Percentiles rank a stretch among this genome's conserved stretches.
Evolutionary conservation across 2,797 vertebrate species (phyloP).

Genomic region (Nasua narica): DNA sequence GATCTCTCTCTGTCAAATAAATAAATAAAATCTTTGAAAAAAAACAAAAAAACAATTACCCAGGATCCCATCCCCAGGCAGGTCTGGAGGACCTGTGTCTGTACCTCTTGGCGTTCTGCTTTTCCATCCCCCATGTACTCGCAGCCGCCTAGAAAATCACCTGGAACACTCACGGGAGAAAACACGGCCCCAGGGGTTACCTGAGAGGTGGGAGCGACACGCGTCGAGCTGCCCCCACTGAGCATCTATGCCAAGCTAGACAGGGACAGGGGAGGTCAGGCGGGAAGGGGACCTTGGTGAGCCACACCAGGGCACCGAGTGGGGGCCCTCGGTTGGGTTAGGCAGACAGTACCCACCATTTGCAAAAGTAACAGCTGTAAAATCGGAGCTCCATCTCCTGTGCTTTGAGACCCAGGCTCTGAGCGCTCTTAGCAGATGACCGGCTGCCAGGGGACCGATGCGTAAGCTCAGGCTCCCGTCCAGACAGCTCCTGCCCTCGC

Average conservation of each 20-base stretch:
- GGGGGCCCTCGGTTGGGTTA: background rate
- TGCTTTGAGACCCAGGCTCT: background rate
- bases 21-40: too few species aligned
- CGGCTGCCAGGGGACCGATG: background rate
- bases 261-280: too few species aligned
- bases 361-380: background rate
- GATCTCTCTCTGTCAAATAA: too few species aligned
- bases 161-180: background rate
- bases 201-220: background rate
- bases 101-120: background rate
- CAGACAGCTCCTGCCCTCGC: background rate
- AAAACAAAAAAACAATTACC: too few species aligned
- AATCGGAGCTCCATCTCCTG: background rate
- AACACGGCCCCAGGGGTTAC: too few species aligned
- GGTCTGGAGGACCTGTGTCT: fast-evolving
- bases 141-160: fast-evolving
- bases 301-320: background rate
- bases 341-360: fast-evolving
- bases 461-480: fast-evolving
- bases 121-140: fast-evolving
- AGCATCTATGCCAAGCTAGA: too few species aligned
- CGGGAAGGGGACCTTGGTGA: background rate
- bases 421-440: fast-evolving
- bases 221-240: background rate
- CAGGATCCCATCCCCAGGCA: background rate